Base-by-base conservation (phyloP, 2,888 invertebrate genomes). In the Galeruca laticollis region DNA sequence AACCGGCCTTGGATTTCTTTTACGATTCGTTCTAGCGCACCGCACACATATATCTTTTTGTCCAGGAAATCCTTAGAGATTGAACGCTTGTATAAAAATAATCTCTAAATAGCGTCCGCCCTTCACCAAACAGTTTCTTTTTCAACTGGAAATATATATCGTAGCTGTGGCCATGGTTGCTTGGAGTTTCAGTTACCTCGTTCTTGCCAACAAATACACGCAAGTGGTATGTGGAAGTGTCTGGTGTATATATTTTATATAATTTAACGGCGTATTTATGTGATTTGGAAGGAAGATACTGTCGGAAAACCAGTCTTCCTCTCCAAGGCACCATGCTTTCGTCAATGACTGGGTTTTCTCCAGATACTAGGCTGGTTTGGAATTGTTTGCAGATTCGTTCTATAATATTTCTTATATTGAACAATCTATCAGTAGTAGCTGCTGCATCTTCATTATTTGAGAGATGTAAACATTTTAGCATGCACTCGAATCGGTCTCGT, bases 81-180 rank as follows among this genome's bases (percentile, higher is more conserved):
- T 49, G 49, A 52, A 72, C 60, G 56, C 59, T 67, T 18, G 68
- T 68, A 68, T 70, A 70, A 59, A 56, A 67, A 60, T 67, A 67
- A 26, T 69, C 69, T 64, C 20, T 64, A 64, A 54, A 64, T 66
- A 67, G 37, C 33, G 60, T 60, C 10, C 67, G 51, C 37, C 67
- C 67, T 68, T 68, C 60, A 61, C 43, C 31, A 54, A 68, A 11
- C 3, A 61, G 68, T 37, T 52, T 37, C 35, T 61, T 18, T 54
- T 61, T 52, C 8, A 61, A 35, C 31, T 60, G 26, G 1, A 57
- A 43, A 65, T 47, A 65, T 40, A 64, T 18, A 57, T 65, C 57
- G 37, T 26, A 65, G 43, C 26, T 68, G 26, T 59, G 63, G 33
- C 35, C 57, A 62, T 60, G 63, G 33, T 43, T 49, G 26, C 57